phyloP scores from a whole-genome alignment of 2,888 invertebrate species.

The Linnaemya vulpina region DNA sequence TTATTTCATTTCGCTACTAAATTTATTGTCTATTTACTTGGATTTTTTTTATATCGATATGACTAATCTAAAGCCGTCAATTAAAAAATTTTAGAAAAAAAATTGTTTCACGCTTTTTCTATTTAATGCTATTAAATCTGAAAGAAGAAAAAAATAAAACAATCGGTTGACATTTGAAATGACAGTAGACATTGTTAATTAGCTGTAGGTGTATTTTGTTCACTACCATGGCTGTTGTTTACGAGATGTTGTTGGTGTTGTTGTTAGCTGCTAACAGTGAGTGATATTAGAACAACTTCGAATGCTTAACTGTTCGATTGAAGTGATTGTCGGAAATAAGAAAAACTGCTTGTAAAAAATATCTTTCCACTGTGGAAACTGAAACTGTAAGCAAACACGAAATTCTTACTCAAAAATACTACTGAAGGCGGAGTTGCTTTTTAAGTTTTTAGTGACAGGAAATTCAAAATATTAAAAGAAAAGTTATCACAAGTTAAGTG shows the following conservation, averaged over 20 bases:
- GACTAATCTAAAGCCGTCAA: constrained; percentile 62
- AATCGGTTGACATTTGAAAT: constrained; percentile 46
- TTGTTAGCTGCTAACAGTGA: background rate
- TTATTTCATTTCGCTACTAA: constrained; percentile 22
- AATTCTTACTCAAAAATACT: no score
- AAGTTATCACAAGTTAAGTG: no score
- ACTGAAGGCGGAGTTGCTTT: no score
- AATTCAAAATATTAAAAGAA: no score
- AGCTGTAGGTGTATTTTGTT: constrained; percentile 45
- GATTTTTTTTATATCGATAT: constrained; percentile 44
- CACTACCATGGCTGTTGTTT: constrained; percentile 1
- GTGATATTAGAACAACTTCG: background rate
- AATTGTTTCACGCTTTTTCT: constrained; percentile 34
- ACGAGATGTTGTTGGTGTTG: background rate
- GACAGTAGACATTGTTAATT: constrained; percentile 50
- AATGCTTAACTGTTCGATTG: no score
- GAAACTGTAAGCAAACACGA: no score
- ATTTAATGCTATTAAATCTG: constrained; percentile 19
- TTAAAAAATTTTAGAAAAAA: constrained; percentile 41
- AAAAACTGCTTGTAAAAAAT: no score
- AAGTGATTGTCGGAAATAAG: no score
- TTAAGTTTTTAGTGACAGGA: no score
- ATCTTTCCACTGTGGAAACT: no score
- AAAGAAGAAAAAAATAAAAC: no score
- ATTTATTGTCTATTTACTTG: constrained; percentile 39